These are phyloP conservation scores for Kryptolebias ocellatus DNA, from an alignment of 2,797 vertebrate species.

Conservation along the genomic window DNA sequence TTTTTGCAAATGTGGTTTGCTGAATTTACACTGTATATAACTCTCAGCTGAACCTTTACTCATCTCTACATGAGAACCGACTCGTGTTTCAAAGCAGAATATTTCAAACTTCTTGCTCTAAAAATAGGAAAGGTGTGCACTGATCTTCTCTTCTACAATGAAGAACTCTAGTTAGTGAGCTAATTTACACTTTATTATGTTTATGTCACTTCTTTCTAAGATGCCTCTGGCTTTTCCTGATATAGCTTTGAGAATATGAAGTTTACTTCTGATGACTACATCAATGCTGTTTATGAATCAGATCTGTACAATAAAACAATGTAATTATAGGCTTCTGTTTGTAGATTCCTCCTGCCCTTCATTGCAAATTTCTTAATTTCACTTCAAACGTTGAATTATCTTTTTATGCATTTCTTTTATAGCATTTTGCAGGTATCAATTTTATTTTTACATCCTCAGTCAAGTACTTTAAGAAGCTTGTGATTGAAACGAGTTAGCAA, in stretches of 20 bases:
- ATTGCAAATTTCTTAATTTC: neutral
- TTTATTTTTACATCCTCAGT: neutral
- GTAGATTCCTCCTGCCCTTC: neutral
- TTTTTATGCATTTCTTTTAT: neutral
- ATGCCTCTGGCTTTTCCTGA: neutral
- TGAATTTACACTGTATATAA: neutral
- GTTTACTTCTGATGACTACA: too few species aligned
- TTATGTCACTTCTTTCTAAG: neutral
- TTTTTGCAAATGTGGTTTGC: neutral
- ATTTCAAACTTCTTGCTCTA: neutral
- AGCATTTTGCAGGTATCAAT: slow-evolving; percentile 1
- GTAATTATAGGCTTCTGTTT: neutral
- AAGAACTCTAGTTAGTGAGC: too few species aligned
- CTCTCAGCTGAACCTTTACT: too few species aligned
- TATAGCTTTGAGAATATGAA: neutral
- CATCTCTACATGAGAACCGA: neutral
- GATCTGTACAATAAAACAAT: neutral
- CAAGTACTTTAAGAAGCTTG: neutral
- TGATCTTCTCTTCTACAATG: neutral
- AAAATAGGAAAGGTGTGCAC: neutral
- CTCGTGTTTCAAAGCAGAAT: neutral
- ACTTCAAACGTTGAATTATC: neutral
- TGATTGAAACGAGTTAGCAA: neutral
- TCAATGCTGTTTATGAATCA: neutral
- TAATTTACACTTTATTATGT: neutral